Conservation (phyloP, 1,140 invertebrate species). For the Danaus melanippus region DNA sequence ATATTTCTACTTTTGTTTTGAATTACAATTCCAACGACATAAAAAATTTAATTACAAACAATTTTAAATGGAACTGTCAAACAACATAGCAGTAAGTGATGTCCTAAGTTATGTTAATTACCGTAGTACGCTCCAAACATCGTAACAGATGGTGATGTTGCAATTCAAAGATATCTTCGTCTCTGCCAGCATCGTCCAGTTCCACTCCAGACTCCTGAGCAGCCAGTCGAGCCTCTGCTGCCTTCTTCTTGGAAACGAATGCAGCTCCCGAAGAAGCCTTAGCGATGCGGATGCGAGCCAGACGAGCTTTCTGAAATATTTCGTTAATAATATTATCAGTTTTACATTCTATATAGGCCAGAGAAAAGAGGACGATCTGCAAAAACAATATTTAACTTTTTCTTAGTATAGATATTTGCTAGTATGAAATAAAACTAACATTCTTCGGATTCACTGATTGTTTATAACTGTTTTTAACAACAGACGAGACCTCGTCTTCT, state of each 20-base stretch:
- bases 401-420: no score
- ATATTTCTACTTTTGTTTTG: no score
- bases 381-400: no score
- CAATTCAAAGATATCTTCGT: slow-evolving; percentile 98
- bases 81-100: background rate
- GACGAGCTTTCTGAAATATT: slow-evolving; percentile 94
- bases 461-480: no score
- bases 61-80: background rate
- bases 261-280: slow-evolving; percentile 99
- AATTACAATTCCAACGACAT: no score
- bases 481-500: no score
- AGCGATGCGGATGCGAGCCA: slow-evolving; percentile 97
- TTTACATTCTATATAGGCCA: no score
- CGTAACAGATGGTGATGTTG: slow-evolving; percentile 98
- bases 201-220: slow-evolving; percentile 93
- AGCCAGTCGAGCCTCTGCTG: slow-evolving; percentile 94
- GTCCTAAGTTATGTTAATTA: slow-evolving; percentile 67
- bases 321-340: slow-evolving; percentile 13
- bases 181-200: slow-evolving; percentile 88
- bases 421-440: no score
- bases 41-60: no score
- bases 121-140: slow-evolving; percentile 98
- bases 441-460: no score
- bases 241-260: slow-evolving; percentile 98
- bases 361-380: no score